Evolutionary conservation across 2,888 invertebrate genomes (phyloP).

Genomic region (Portevinia maculata): DNA sequence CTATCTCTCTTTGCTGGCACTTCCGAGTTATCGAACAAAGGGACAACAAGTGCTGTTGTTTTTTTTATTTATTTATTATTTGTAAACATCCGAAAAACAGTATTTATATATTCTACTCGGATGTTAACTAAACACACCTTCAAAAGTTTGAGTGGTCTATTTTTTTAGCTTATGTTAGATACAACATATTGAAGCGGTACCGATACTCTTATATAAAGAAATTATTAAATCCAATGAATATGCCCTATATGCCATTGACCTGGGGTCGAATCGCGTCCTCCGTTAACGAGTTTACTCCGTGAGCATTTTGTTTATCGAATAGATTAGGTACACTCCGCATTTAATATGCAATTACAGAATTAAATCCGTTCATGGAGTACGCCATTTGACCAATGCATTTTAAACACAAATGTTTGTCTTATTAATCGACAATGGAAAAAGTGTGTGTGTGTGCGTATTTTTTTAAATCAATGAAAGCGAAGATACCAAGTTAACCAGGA

Average conservation of each 20-base stretch:
- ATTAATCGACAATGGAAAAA: neutral
- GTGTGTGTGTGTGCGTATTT: no score
- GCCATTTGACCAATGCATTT: no score
- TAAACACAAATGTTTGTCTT: neutral
- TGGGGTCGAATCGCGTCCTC: no score
- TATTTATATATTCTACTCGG: conserved; percentile 13
- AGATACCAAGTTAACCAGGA: neutral
- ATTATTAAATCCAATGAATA: conserved; percentile 7
- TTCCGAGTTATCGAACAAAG: neutral
- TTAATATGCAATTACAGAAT: no score
- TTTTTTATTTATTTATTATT: neutral
- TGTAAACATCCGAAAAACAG: neutral
- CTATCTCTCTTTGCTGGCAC: neutral
- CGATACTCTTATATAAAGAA: neutral
- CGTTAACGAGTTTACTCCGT: no score
- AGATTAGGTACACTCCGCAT: no score
- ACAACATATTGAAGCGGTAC: neutral
- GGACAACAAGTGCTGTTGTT: conserved; percentile 32
- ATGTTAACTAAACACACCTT: conserved; percentile 7
- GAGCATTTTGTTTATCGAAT: no score
- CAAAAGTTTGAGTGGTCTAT: conserved; percentile 5
- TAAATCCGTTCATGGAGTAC: no score
- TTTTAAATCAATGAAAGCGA: no score
- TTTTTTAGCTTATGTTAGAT: conserved; percentile 12
- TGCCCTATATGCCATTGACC: conserved; percentile 21